Percentiles rank a stretch among this genome's conserved stretches.
Conservation (phyloP, 2,113 vertebrate species). For the Edolisoma coerulescens region DNA sequence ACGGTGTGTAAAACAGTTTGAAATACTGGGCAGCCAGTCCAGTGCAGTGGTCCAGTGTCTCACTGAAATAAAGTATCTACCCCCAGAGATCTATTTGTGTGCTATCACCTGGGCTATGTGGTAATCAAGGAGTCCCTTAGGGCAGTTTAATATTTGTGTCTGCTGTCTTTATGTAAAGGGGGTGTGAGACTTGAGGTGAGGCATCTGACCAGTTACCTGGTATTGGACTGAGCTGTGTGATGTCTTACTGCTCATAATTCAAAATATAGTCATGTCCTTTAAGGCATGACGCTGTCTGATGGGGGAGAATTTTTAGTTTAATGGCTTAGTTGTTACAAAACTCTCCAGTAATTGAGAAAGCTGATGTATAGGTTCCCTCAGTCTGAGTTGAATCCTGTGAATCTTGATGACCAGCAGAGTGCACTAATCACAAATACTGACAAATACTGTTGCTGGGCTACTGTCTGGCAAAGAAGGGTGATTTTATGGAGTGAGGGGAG, state of each 20-base stretch:
- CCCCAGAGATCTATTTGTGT: neutral
- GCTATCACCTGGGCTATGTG: neutral
- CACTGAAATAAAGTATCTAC: neutral
- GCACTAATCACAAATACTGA: neutral
- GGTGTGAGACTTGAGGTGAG: neutral
- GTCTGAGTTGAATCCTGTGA: neutral
- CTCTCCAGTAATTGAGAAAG: neutral
- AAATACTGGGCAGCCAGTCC: neutral
- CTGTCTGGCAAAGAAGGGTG: neutral
- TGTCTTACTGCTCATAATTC: neutral
- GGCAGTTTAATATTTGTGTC: neutral
- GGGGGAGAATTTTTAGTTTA: neutral
- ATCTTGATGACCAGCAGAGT: conserved; percentile 26
- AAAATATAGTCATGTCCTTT: neutral
- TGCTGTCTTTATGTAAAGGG: neutral
- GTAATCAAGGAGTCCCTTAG: neutral
- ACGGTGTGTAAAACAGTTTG: neutral
- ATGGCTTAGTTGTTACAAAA: neutral
- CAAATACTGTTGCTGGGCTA: neutral
- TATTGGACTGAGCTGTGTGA: neutral
- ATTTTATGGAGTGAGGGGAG: neutral
- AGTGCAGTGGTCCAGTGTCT: neutral
- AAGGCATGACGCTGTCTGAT: neutral
- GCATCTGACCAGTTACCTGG: neutral
- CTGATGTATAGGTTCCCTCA: neutral